Evolutionary conservation across 2,888 invertebrate genomes (phyloP).

Genomic region (Phoenoteleia sp.): DNA sequence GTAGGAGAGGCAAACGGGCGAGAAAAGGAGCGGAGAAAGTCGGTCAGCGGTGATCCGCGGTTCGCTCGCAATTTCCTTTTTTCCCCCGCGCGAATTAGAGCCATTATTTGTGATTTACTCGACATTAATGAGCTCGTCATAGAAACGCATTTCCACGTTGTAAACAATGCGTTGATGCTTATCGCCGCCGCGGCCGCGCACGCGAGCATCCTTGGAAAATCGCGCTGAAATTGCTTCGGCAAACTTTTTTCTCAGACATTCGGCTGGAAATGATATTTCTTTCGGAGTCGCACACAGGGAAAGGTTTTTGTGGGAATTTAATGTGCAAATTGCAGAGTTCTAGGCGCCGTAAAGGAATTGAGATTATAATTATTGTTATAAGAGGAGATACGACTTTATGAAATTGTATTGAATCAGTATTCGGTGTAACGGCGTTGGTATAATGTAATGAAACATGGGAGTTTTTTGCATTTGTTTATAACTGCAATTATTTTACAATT

Average conservation of each 20-base stretch:
- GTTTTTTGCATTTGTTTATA: no score
- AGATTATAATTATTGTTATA: neutral
- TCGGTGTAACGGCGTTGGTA: no score
- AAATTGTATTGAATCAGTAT: no score
- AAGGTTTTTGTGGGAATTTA: slow-evolving; percentile 13
- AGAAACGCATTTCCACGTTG: slow-evolving; percentile 63
- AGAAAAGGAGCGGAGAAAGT: slow-evolving; percentile 56
- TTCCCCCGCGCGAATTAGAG: slow-evolving; percentile 64
- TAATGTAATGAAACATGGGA: no score
- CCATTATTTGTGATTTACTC: slow-evolving; percentile 57
- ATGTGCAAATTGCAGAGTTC: neutral
- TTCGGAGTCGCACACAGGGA: neutral
- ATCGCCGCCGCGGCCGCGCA: slow-evolving; percentile 37
- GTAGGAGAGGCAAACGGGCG: slow-evolving; percentile 37
- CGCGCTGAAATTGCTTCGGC: slow-evolving; percentile 22
- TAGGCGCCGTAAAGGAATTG: neutral
- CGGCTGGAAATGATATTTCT: slow-evolving; percentile 7
- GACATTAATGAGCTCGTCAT: slow-evolving; percentile 61
- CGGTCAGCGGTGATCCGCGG: slow-evolving; percentile 64
- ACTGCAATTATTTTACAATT: no score
- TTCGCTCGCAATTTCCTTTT: slow-evolving; percentile 62
- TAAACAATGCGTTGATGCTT: slow-evolving; percentile 64
- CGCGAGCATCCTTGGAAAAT: slow-evolving; percentile 55
- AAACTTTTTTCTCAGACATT: slow-evolving; percentile 37
- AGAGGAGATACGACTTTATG: no score